Evolutionary conservation across 2,797 vertebrate species (phyloP).

Genomic region (Balearica regulorum): DNA sequence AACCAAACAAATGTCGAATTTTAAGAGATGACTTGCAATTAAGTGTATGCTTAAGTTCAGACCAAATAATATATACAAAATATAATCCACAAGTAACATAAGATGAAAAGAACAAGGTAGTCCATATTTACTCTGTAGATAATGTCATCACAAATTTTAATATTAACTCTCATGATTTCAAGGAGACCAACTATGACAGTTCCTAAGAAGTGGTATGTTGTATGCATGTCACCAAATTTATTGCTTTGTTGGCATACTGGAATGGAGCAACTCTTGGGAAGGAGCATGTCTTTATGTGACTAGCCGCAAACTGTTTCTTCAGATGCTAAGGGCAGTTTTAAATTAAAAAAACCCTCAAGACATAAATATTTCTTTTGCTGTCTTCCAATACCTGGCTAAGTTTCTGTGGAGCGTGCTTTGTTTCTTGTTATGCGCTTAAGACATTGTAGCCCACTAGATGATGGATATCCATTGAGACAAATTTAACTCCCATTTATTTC

Average conservation of each 20-base stretch:
- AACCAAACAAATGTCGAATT: neutral
- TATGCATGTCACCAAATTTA: neutral
- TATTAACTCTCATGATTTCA: neutral
- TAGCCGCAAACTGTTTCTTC: neutral
- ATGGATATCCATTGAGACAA: neutral
- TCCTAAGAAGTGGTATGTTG: neutral
- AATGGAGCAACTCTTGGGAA: neutral
- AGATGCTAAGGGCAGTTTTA: neutral
- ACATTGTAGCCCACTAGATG: neutral
- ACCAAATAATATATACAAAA: neutral
- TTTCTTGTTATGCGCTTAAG: neutral
- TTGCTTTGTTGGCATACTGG: neutral
- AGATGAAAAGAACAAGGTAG: neutral
- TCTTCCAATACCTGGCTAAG: neutral
- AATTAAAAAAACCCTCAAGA: neutral
- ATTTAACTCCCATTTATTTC: neutral
- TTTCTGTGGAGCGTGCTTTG: neutral
- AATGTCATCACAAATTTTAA: neutral
- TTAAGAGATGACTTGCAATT: neutral
- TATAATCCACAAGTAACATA: neutral
- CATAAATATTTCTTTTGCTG: neutral
- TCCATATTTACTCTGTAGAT: neutral
- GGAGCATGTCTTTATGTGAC: neutral
- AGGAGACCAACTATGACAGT: neutral
- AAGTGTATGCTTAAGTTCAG: neutral